Percentiles rank a stretch among this genome's conserved stretches.
Evolutionary conservation across 2,797 vertebrate genomes (phyloP).

Genomic region (Danio choprae): DNA sequence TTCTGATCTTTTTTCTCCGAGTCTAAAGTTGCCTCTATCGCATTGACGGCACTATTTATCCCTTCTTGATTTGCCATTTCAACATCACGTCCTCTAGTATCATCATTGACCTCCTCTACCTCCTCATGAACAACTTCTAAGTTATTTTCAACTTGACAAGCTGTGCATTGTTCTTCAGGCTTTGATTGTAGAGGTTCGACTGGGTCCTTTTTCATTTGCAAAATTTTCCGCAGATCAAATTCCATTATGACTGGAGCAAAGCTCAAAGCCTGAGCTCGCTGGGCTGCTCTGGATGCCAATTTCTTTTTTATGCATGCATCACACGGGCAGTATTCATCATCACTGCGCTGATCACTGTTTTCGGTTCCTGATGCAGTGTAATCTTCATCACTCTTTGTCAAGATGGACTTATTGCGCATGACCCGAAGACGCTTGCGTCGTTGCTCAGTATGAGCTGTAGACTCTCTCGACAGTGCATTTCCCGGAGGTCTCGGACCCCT

Average conservation of each 20-base stretch:
- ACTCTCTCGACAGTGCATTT: slow-evolving; percentile 65
- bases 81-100: background rate
- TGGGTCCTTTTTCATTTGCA: slow-evolving; percentile 73
- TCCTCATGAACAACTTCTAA: slow-evolving; percentile 46
- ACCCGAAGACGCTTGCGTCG: slow-evolving; percentile 77
- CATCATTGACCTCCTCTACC: background rate
- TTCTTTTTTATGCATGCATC: slow-evolving; percentile 84
- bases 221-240: slow-evolving; percentile 86
- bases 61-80: background rate
- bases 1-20: slow-evolving; percentile 13
- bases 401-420: slow-evolving; percentile 74
- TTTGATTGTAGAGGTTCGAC: slow-evolving; percentile 29
- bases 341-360: slow-evolving; percentile 75
- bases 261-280: slow-evolving; percentile 59
- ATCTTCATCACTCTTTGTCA: slow-evolving; percentile 69
- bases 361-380: slow-evolving; percentile 70
- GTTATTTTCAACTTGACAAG: slow-evolving; percentile 53
- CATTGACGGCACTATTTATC: background rate
- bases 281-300: slow-evolving; percentile 50
- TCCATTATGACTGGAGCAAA: slow-evolving; percentile 78
- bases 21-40: background rate
- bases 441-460: slow-evolving; percentile 76
- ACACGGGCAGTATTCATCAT: slow-evolving; percentile 88
- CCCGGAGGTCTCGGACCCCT: slow-evolving; percentile 72
- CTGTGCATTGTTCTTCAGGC: background rate